Conservation (phyloP, 2,113 vertebrate species). For the Syrmaticus mikado region DNA sequence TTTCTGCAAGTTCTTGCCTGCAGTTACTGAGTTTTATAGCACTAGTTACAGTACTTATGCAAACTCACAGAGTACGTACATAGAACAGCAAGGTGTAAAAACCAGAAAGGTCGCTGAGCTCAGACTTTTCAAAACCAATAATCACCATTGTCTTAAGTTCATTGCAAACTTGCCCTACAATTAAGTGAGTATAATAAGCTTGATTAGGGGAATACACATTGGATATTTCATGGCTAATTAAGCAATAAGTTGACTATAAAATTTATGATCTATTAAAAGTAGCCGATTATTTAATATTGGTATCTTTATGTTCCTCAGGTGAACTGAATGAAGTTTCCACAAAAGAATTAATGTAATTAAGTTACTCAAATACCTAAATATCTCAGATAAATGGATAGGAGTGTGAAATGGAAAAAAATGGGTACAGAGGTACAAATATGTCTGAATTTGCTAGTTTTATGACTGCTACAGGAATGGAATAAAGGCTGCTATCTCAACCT, state of each 20-base stretch:
- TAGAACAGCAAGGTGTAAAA: neutral
- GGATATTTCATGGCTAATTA: neutral
- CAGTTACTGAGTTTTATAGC: neutral
- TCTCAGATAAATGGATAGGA: neutral
- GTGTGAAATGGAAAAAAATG: neutral
- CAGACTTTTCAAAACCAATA: neutral
- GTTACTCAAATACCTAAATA: neutral
- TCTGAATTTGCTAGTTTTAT: neutral
- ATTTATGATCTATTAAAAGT: conserved; percentile 31
- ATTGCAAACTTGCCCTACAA: neutral
- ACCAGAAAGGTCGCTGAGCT: neutral
- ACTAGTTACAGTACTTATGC: neutral
- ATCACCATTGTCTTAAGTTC: neutral
- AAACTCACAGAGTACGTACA: neutral
- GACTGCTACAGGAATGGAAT: neutral
- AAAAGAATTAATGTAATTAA: neutral
- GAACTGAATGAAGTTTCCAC: neutral
- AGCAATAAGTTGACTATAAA: neutral
- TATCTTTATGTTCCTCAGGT: neutral
- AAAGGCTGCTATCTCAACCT: neutral
- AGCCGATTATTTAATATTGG: conserved; percentile 17
- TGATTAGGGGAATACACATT: neutral
- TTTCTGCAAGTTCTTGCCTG: neutral
- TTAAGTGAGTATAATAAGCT: neutral
- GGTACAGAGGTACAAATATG: neutral